These are phyloP conservation scores for Caenorhabditis sp. DNA, from an alignment of 2,888 invertebrate genomes.

Conservation along the genomic window DNA sequence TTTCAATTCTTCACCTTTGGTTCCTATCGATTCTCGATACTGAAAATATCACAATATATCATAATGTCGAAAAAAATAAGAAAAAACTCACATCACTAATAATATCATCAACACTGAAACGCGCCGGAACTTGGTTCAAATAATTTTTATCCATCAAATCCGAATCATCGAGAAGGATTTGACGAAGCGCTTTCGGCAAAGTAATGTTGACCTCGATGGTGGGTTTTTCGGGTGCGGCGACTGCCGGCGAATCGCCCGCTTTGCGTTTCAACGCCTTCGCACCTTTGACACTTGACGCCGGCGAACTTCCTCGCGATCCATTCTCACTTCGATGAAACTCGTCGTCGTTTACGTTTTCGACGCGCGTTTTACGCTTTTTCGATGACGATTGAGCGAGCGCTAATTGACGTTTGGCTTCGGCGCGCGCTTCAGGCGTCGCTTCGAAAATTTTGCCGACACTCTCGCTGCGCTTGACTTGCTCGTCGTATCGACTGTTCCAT, in stretches of 20 bases:
- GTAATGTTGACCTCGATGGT: conserved; percentile 1
- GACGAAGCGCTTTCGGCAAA: conserved; percentile 21
- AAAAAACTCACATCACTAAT: conserved; percentile 19
- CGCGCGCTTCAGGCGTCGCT: conserved; percentile 7
- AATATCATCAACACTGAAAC: conserved; percentile 22
- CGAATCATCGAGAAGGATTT: conserved; percentile 32
- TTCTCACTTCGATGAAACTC: conserved; percentile 7
- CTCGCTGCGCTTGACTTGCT: conserved; percentile 9
- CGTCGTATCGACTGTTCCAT: conserved; percentile 41
- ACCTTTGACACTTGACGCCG: conserved; percentile 8
- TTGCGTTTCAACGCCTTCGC: conserved; percentile 2
- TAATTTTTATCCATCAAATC: conserved; percentile 17
- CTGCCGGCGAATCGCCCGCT: not conserved
- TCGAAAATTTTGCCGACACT: not conserved
- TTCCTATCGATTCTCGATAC: conserved; percentile 19
- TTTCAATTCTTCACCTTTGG: not conserved
- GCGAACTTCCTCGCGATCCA: conserved; percentile 15
- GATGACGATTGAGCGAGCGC: not conserved
- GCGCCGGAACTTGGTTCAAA: conserved; percentile 15
- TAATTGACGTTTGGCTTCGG: not conserved
- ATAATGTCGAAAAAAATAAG: conserved; percentile 4
- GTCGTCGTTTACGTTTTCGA: not conserved
- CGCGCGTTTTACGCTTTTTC: not conserved
- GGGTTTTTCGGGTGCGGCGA: not conserved
- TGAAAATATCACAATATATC: conserved; percentile 14